phyloP scores from a whole-genome alignment of 2,113 vertebrate species.

The Zosterops hypoxanthus region DNA sequence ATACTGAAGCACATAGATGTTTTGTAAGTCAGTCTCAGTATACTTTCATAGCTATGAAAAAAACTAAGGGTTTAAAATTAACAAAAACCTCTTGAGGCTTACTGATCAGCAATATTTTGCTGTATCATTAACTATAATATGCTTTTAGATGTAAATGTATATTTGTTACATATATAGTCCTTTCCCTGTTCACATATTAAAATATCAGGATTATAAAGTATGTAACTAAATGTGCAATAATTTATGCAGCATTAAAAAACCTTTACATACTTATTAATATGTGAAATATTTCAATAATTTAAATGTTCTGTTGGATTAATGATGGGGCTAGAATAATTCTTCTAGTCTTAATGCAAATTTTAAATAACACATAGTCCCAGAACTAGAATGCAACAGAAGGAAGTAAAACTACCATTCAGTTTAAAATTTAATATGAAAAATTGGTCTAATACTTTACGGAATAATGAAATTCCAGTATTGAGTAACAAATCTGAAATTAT shows the following conservation, averaged over 20 bases:
- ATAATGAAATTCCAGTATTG: neutral
- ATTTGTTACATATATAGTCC: neutral
- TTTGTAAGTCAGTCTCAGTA: neutral
- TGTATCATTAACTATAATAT: neutral
- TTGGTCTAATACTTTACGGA: neutral
- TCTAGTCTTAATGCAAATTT: slow-evolving; percentile 4
- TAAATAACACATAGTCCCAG: slow-evolving; percentile 41
- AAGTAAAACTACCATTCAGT: slow-evolving; percentile 17
- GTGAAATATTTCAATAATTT: slow-evolving; percentile 59
- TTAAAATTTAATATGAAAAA: slow-evolving; percentile 24
- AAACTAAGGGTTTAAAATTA: neutral
- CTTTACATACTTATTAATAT: slow-evolving; percentile 41
- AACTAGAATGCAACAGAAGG: neutral
- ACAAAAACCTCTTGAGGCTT: neutral
- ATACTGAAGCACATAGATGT: neutral
- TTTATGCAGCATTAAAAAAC: slow-evolving; percentile 8
- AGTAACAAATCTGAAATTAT: neutral
- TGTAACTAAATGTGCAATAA: slow-evolving; percentile 16
- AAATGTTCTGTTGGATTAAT: slow-evolving; percentile 32
- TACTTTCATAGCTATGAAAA: neutral
- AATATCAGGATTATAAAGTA: neutral
- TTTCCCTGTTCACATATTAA: neutral
- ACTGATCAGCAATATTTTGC: neutral
- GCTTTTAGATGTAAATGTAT: neutral
- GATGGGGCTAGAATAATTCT: neutral